Percentiles rank a stretch among this genome's conserved stretches.
These are phyloP conservation scores for Tachypleus tridentatus DNA, from an alignment of 1,140 invertebrate species.

Conservation along the genomic window DNA sequence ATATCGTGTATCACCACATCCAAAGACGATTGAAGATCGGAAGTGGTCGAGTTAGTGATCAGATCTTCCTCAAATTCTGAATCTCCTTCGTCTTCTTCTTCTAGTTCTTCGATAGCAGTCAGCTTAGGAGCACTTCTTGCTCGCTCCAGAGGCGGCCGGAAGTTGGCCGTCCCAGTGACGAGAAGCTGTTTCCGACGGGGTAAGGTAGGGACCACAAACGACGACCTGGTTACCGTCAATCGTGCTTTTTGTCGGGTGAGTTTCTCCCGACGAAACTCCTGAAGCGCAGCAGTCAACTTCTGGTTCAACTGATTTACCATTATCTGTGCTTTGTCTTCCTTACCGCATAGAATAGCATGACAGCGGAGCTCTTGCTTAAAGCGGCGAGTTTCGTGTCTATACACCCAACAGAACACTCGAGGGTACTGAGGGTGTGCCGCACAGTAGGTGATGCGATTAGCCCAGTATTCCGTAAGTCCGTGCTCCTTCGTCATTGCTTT, in stretches of 20 bases:
- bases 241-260: conserved; percentile 84
- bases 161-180: conserved; percentile 55
- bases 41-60: too few species aligned
- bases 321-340: conserved; percentile 53
- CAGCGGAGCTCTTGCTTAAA: conserved; percentile 93
- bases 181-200: conserved; percentile 39
- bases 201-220: conserved; percentile 32
- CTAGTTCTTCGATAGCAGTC: conserved; percentile 80
- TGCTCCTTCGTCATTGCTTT: conserved; percentile 94
- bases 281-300: conserved; percentile 66
- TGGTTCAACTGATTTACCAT: conserved; percentile 56
- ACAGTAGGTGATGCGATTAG: conserved; percentile 86
- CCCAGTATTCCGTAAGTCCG: conserved; percentile 95
- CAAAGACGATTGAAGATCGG: too few species aligned
- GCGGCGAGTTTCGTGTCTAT: conserved; percentile 81
- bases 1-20: too few species aligned
- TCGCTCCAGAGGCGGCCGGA: conserved; percentile 76
- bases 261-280: conserved; percentile 90
- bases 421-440: conserved; percentile 76
- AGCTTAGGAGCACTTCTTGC: conserved; percentile 92
- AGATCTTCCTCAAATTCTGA: too few species aligned
- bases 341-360: conserved; percentile 93
- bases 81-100: conserved; percentile 41
- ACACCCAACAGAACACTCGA: conserved; percentile 70
- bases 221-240: conserved; percentile 55